Evolutionary conservation across 2,113 vertebrate genomes (phyloP).

Genomic region (Prinia subflava): DNA sequence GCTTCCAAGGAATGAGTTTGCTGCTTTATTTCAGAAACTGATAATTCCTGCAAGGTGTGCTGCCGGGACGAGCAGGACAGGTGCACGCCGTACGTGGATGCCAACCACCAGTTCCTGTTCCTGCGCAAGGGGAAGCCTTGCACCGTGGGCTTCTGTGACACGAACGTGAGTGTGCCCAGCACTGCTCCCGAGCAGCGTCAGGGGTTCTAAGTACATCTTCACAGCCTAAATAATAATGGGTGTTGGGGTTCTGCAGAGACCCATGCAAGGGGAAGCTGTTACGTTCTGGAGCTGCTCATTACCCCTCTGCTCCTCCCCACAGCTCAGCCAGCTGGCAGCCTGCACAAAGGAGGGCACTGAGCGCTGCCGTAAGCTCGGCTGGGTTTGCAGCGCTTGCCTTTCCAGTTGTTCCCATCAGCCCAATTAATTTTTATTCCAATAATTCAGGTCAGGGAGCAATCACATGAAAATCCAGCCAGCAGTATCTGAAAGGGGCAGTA

Average conservation of each 20-base stretch:
- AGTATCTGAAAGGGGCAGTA: background rate
- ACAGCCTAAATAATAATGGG: accelerated
- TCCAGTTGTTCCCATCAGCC: background rate
- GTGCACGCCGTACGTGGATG: conserved; percentile 75
- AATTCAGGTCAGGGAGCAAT: background rate
- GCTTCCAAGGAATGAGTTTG: background rate
- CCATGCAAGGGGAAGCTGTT: background rate
- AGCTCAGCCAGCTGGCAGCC: background rate
- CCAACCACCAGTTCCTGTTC: conserved; percentile 72
- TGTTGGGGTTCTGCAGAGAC: background rate
- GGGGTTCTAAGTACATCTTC: background rate
- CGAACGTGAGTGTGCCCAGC: conserved; percentile 74
- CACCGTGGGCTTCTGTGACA: conserved; percentile 94
- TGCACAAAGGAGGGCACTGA: background rate
- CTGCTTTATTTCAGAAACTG: conserved; percentile 78
- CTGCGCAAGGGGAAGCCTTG: conserved; percentile 96
- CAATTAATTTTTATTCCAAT: background rate
- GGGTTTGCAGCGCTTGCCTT: background rate
- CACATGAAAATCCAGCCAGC: background rate
- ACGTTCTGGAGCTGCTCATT: background rate
- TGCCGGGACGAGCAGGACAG: conserved; percentile 77
- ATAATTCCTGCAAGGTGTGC: conserved; percentile 94
- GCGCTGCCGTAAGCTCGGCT: accelerated
- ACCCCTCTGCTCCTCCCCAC: background rate
- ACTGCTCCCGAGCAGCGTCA: background rate